Conservation (phyloP, 1,140 invertebrate species). For the Drosophila cardini region DNA sequence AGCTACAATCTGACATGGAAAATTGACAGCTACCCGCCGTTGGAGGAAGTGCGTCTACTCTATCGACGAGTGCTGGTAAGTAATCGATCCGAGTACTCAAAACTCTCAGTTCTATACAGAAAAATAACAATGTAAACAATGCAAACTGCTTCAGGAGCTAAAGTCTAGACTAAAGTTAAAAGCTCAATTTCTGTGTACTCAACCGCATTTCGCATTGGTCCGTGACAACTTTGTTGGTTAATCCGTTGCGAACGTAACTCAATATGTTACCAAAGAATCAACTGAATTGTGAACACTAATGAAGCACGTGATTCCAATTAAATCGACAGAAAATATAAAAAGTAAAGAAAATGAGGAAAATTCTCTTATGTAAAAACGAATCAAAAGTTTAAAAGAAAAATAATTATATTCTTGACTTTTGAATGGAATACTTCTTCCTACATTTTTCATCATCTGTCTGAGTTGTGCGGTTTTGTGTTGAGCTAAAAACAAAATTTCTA, state of each 20-base stretch:
- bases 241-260: slow-evolving; percentile 22
- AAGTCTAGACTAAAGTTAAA: slow-evolving; percentile 3
- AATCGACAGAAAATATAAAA: slow-evolving; percentile 21
- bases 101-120: background rate
- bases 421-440: background rate
- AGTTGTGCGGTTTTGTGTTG: slow-evolving; percentile 1
- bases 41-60: slow-evolving; percentile 88
- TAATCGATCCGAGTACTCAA: slow-evolving; percentile 15
- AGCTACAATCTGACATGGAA: slow-evolving; percentile 88
- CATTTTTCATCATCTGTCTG: background rate
- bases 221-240: background rate
- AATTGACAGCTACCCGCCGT: slow-evolving; percentile 88
- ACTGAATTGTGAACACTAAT: slow-evolving; percentile 48
- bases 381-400: background rate
- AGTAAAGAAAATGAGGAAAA: background rate
- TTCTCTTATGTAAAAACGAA: background rate
- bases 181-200: background rate
- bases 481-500: background rate
- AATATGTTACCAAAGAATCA: background rate
- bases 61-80: slow-evolving; percentile 88
- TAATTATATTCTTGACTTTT: background rate
- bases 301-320: slow-evolving; percentile 69
- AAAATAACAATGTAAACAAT: no score
- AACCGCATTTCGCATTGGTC: slow-evolving; percentile 12
- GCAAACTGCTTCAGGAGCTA: background rate